These are phyloP conservation scores for Boloria selene DNA, from an alignment of 2,888 invertebrate species.

Conservation along the genomic window DNA sequence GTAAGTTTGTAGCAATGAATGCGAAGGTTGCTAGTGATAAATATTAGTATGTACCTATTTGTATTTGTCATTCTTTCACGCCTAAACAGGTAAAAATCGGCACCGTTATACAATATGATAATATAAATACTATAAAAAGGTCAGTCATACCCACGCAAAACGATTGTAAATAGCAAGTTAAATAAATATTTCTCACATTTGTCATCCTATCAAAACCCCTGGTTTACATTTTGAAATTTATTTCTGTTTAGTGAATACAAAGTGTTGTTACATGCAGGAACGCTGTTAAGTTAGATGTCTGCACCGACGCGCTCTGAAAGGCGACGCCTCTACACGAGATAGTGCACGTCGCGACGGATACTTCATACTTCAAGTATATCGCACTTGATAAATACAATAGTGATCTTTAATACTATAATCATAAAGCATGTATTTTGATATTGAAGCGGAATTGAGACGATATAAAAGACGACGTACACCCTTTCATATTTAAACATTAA, in stretches of 20 bases:
- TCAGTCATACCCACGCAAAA: too few relatives aligned
- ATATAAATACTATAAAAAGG: too few relatives aligned
- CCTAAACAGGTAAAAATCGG: too few relatives aligned
- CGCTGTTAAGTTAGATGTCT: conserved; percentile 25
- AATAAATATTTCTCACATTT: too few relatives aligned
- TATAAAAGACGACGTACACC: conserved; percentile 2
- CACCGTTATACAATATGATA: too few relatives aligned
- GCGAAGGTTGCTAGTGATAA: too few relatives aligned
- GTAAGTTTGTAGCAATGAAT: too few relatives aligned
- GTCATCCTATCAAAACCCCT: too few relatives aligned
- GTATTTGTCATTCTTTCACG: too few relatives aligned
- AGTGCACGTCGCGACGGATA: conserved; percentile 33
- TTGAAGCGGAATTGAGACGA: not conserved
- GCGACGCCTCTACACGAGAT: conserved; percentile 27
- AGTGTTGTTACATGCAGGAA: conserved; percentile 16
- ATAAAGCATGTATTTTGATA: not conserved
- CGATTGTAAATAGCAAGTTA: too few relatives aligned
- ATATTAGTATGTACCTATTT: too few relatives aligned
- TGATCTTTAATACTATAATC: conserved; percentile 12
- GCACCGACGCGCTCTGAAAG: conserved; percentile 20
- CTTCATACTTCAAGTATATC: conserved; percentile 24
- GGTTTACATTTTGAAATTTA: too few relatives aligned
- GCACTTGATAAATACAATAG: conserved; percentile 17
- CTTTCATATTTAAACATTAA: not conserved
- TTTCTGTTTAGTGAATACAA: not conserved